Evolutionary conservation across 1,140 invertebrate genomes (phyloP).

Genomic region (Plutomurus gul): DNA sequence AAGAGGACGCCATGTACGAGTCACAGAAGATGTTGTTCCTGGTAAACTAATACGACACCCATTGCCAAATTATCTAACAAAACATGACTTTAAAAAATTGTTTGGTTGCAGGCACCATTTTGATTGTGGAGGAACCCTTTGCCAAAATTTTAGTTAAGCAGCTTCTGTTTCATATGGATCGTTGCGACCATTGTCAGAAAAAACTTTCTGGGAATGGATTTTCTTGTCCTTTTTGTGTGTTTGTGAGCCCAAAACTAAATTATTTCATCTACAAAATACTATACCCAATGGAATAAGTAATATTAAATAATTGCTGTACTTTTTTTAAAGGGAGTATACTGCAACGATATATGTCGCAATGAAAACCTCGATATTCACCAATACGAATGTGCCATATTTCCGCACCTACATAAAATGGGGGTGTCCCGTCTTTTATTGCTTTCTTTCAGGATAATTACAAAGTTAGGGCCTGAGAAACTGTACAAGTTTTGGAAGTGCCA

Average conservation of each 20-base stretch:
- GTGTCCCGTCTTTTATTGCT: conserved; percentile 4
- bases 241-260: conserved; percentile 13
- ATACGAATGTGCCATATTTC: conserved; percentile 35
- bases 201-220: not conserved
- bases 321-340: conserved; percentile 32
- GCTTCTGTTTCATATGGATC: not conserved
- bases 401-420: conserved; percentile 21
- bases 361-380: not conserved
- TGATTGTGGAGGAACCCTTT: conserved; percentile 7
- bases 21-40: conserved; percentile 5
- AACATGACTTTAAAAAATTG: not conserved
- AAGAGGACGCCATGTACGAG: conserved; percentile 32
- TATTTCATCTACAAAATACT: not conserved
- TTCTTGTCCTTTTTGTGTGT: conserved; percentile 22
- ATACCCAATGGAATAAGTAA: not conserved
- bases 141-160: not conserved
- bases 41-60: not conserved
- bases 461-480: not conserved
- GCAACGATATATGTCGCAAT: not conserved
- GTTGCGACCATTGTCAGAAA: conserved; percentile 13
- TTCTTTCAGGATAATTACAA: conserved; percentile 31
- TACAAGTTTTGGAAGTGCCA: conserved; percentile 28
- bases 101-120: not conserved
- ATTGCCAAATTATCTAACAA: too few relatives aligned
- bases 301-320: not conserved